Percentiles rank a stretch among this genome's conserved stretches.
phyloP scores from a whole-genome alignment of 2,113 vertebrate species.

The Oxygymnocypris stewartii region DNA sequence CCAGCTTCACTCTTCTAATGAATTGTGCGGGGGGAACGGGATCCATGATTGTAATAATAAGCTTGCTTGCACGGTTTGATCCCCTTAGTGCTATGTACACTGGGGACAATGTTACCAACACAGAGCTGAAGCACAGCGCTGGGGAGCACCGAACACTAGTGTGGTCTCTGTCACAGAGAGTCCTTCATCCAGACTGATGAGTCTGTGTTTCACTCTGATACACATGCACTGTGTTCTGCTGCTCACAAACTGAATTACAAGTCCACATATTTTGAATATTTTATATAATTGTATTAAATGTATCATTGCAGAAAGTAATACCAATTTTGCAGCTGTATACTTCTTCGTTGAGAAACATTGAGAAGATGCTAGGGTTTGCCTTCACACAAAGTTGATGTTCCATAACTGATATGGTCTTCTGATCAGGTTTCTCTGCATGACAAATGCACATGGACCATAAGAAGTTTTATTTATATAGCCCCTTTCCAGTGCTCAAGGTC shows the following conservation, averaged over 20 bases:
- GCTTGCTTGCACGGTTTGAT: constrained; percentile 12
- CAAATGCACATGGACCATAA: not conserved
- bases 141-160: not conserved
- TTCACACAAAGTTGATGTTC: not conserved
- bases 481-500: too few species aligned
- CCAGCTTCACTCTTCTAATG: constrained; percentile 1
- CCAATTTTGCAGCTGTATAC: not conserved
- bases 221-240: not conserved
- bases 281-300: not conserved
- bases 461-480: too few species aligned
- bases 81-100: not conserved
- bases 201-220: not conserved
- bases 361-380: not conserved
- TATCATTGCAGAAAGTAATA: not conserved
- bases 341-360: too few species aligned
- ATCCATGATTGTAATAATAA: constrained; percentile 16
- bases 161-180: constrained; percentile 11
- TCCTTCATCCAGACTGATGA: constrained; percentile 7
- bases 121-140: not conserved
- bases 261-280: not conserved
- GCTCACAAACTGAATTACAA: too few species aligned
- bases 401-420: not conserved
- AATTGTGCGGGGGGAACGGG: not conserved
- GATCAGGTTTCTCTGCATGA: not conserved
- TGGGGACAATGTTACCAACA: constrained; percentile 21